Conservation (phyloP, 2,797 vertebrate genomes). For the Ateles fusciceps region DNA sequence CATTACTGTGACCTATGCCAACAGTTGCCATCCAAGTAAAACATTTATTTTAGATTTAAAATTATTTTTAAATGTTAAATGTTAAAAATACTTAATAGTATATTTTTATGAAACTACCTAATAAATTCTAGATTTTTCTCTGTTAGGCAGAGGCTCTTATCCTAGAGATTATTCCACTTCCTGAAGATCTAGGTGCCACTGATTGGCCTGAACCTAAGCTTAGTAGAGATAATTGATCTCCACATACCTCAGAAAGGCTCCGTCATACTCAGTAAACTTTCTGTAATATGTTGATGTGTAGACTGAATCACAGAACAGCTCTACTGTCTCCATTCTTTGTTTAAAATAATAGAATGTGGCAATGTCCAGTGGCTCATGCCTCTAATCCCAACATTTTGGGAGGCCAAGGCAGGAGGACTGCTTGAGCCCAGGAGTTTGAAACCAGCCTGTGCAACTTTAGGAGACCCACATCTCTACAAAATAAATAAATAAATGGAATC, state of each 20-base stretch:
- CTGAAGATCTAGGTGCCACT: slow-evolving; percentile 54
- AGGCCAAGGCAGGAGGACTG: neutral
- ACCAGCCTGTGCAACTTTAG: neutral
- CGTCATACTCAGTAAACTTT: slow-evolving; percentile 55
- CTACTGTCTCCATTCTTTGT: neutral
- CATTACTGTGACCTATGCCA: neutral
- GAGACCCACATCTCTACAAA: neutral
- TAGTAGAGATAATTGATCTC: slow-evolving; percentile 65
- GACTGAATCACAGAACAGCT: no score
- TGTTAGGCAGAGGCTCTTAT: neutral
- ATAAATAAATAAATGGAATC: neutral
- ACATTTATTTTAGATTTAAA: neutral
- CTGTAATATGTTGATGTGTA: slow-evolving; percentile 71
- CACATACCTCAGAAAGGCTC: slow-evolving; percentile 56
- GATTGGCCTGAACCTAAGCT: slow-evolving; percentile 61
- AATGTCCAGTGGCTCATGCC: neutral
- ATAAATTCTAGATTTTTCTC: neutral
- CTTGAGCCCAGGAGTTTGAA: neutral
- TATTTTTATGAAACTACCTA: neutral
- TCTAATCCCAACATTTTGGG: neutral
- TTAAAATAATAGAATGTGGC: neutral
- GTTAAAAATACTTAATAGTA: neutral
- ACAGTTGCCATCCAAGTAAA: no score
- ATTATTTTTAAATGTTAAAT: neutral
- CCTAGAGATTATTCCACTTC: neutral